These are phyloP conservation scores for Palaemon carinicauda DNA, from an alignment of 1,140 invertebrate genomes.

Conservation along the genomic window DNA sequence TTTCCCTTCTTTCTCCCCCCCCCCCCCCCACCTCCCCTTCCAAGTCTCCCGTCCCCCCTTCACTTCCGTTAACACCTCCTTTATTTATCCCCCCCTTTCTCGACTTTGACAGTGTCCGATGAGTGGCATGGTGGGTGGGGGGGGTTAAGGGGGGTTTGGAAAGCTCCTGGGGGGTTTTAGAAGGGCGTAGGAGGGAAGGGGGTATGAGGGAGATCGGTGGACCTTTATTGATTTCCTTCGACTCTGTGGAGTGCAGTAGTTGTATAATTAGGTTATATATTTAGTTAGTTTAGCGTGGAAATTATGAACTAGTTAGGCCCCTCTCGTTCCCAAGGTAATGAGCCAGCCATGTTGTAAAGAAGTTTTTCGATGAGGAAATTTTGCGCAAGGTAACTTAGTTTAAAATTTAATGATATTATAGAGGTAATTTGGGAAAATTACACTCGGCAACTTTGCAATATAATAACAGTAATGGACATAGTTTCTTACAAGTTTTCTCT, in stretches of 20 bases:
- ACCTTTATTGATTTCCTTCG: not conserved
- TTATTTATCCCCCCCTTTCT: not conserved
- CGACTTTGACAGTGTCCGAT: not conserved
- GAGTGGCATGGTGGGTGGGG: not conserved
- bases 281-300: constrained; percentile 33
- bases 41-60: not conserved
- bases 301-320: constrained; percentile 45
- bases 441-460: constrained; percentile 55
- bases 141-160: not conserved
- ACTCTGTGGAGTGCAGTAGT: too few species aligned
- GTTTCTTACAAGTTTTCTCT: constrained; percentile 53
- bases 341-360: constrained; percentile 51
- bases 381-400: constrained; percentile 52
- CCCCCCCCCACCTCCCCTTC: not conserved
- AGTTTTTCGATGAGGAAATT: constrained; percentile 56
- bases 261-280: constrained; percentile 27
- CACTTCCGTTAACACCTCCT: not conserved
- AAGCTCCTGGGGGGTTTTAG: too few species aligned
- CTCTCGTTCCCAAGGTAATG: constrained; percentile 28
- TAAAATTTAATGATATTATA: constrained; percentile 57
- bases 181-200: too few species aligned
- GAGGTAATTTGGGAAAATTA: constrained; percentile 56
- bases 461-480: constrained; percentile 58
- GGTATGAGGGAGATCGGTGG: not conserved
- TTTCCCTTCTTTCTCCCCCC: not conserved